Conservation (phyloP, 2,113 vertebrate species). For the Heterotis niloticus region DNA sequence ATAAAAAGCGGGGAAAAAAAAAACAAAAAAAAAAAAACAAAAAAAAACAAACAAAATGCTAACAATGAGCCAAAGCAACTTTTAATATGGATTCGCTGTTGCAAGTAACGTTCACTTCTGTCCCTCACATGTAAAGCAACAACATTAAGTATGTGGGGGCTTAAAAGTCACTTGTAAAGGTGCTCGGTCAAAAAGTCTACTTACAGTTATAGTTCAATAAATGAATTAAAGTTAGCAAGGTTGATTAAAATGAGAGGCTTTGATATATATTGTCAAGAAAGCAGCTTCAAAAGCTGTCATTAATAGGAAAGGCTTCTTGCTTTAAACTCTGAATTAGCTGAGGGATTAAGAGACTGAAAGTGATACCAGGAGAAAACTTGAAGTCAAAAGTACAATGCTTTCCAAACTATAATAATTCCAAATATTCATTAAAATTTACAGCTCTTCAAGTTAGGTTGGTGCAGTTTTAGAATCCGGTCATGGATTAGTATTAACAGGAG, state of each 20-base stretch:
- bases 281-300: not conserved
- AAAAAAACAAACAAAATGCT: too few relatives aligned
- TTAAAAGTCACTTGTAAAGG: not conserved
- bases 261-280: constrained; percentile 1
- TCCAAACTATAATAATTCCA: too few relatives aligned
- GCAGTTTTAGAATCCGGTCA: too few relatives aligned
- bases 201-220: not conserved
- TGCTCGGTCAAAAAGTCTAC: not conserved
- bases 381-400: too few relatives aligned
- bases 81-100: too few relatives aligned
- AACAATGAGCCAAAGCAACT: too few relatives aligned
- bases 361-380: not conserved
- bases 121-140: not conserved
- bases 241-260: not conserved
- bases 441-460: too few relatives aligned
- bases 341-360: not conserved
- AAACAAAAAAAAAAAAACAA: too few relatives aligned
- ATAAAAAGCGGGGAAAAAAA: too few relatives aligned
- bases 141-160: not conserved
- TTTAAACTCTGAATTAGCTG: not conserved
- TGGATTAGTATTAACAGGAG: too few relatives aligned
- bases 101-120: too few relatives aligned
- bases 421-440: too few relatives aligned
- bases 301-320: not conserved
- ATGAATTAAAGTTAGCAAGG: not conserved